Base-by-base conservation (phyloP, 2,888 invertebrate genomes). In the Sclerodermus sp. region DNA sequence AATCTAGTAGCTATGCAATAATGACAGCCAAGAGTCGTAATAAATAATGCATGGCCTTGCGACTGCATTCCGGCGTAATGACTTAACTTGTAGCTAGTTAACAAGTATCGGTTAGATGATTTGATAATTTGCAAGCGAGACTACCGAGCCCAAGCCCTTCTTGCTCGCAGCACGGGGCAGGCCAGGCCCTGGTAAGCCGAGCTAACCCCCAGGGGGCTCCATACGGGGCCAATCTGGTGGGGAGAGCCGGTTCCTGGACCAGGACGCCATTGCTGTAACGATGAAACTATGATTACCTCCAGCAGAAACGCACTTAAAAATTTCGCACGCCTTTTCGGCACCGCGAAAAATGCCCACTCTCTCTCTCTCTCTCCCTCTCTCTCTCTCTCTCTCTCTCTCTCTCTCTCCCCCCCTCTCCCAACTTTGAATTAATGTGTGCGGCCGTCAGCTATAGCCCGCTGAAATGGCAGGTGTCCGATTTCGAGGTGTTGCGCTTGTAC, bases 181-280 rank as follows among this genome's bases (percentile, higher is more conserved):
- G 67, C 67, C 67, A 66, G 69, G 58, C 56, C 64, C 56, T 56
- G 51, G 59, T 58, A 53, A 60, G 45, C 53, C 53, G 55, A 38
- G 53, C 61, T 63, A 23, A 23, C 23, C 23, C 23, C 23, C 23
- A 23, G 23, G 23, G 23, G 23, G 23, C 23, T 8, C 23, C 23
- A 23, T 23, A 23, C 23, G 23, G 23, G 23, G 8, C 23, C 23
- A 23, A 23, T 8, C 4, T 23, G 54, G 76, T 67, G 71, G 76
- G 76, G 74, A 73, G 67, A 76, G 76, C 77, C 76, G 77, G 77
- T 77, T 77, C 57, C 56, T 44, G 62, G 67, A 66, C 60, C 65
- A 60, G 62, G 74, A 68, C 75, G 75, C 76, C 77, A 76, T 76
- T 68, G 68, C 73, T 68, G 43, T 57, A 12, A 34, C 54, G 53